These are phyloP conservation scores for Aporophyla lueneburgensis DNA, from an alignment of 2,888 invertebrate species.

Conservation along the genomic window DNA sequence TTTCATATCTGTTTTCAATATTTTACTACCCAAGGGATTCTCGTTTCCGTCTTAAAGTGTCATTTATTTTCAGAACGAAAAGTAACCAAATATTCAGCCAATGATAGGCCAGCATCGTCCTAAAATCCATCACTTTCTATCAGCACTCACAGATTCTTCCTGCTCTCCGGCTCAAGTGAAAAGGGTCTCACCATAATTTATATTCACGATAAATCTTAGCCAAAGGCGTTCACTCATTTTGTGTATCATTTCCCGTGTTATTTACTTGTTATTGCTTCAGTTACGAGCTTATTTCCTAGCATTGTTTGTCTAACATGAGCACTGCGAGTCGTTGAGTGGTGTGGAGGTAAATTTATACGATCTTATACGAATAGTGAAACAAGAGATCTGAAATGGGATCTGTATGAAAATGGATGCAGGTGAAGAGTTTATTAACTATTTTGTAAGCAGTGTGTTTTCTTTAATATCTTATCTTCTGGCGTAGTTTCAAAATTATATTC, in stretches of 20 bases:
- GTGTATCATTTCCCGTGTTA: constrained; percentile 31
- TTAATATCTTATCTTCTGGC: not conserved
- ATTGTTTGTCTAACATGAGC: constrained; percentile 18
- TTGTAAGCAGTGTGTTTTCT: not conserved
- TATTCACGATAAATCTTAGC: constrained; percentile 51
- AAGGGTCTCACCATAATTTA: constrained; percentile 52
- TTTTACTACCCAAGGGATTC: not conserved
- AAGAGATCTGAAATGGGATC: not conserved
- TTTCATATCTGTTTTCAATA: constrained; percentile 16
- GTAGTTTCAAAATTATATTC: not conserved
- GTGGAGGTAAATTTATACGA: constrained; percentile 7
- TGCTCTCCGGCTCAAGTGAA: constrained; percentile 31
- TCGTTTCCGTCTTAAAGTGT: not conserved
- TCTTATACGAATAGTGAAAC: constrained; percentile 14
- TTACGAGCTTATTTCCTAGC: constrained; percentile 40
- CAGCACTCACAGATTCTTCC: constrained; percentile 13
- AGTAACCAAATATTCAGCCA: constrained; percentile 32
- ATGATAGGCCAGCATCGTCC: constrained; percentile 1
- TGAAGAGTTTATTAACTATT: not conserved
- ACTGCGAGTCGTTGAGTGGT: not conserved
- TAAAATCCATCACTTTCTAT: constrained; percentile 36
- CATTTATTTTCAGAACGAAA: constrained; percentile 19
- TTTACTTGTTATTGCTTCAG: constrained; percentile 46
- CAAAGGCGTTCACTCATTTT: constrained; percentile 32
- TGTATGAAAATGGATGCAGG: not conserved